Base-by-base conservation (phyloP, 2,888 invertebrate species). In the Aproaerema taeniolella region DNA sequence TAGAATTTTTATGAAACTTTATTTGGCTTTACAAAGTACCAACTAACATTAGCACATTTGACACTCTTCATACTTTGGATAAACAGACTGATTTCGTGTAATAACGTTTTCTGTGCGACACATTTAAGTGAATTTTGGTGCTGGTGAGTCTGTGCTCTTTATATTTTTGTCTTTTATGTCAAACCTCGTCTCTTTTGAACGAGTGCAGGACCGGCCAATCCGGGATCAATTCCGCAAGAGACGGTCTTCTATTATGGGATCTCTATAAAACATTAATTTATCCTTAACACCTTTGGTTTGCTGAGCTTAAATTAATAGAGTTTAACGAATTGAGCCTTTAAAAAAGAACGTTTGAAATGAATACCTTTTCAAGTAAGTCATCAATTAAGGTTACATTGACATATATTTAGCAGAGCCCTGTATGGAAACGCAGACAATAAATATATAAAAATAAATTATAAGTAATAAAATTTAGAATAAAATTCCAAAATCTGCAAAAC, bases 191-290 rank as follows among this genome's bases (percentile, higher is more conserved):
- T 89, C 88, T 91, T 88, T 89, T 89, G 90, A 91, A 91, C 89
- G 91, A 92, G 86, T 93, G 93, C 77, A 95, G 92, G 78, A 91
- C 92, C 73, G 97, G 97, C 96, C 97, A 97, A 89, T 97, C 97
- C 74, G 96, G 97, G 85, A 97, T 97, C 89, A 96, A 90, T 89
- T 97, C 97, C 70, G 95, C 95, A 87, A 96, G 90, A 72, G 95
- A 96, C 76, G 91, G 93, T 89, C 95, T 91, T 90, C 95, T 92
- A 75, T 72, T 83, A 67, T 82, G 77, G 66, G 73, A 67, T 83
- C 75, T 83, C 86, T 86, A 86, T 67, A 86, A 86, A 82, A 85
- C 74, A 81, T 76, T 63, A 74, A 79, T 63, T 58, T 53, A 65
- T 65, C 69, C 78, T 80, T 79, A 80, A 49, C 61, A 42, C 44